Conservation (phyloP, 2,113 vertebrate genomes). For the Antechinus flavipes region DNA sequence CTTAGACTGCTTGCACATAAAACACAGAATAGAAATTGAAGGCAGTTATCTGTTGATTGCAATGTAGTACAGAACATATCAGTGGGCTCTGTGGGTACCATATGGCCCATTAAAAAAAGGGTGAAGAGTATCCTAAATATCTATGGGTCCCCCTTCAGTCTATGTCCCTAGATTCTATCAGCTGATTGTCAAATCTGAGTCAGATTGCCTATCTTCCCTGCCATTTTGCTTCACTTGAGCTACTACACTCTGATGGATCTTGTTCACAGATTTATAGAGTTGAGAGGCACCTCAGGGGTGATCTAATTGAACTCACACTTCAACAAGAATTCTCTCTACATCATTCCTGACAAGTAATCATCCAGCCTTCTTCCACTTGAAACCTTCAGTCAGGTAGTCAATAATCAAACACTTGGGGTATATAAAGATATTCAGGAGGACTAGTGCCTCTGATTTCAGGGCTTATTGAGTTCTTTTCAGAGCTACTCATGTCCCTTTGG, state of each 20-base stretch:
- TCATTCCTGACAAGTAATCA: neutral
- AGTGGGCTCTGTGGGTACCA: neutral
- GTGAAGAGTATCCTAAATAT: neutral
- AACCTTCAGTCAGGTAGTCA: neutral
- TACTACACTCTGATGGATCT: neutral
- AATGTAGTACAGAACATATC: neutral
- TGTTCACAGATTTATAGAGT: neutral
- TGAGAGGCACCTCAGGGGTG: neutral
- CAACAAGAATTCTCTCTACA: neutral
- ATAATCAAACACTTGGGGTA: neutral
- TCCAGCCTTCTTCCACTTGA: neutral
- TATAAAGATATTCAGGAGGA: too few species aligned
- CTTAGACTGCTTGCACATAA: neutral
- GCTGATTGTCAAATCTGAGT: neutral
- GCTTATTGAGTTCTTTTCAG: too few species aligned
- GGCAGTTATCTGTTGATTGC: neutral
- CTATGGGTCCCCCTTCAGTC: neutral
- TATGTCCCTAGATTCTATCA: neutral
- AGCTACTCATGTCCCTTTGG: too few species aligned
- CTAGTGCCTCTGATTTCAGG: too few species aligned
- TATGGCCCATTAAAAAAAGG: neutral
- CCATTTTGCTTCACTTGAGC: neutral
- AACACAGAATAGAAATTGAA: neutral
- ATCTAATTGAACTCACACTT: neutral
- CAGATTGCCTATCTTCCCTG: neutral